Base-by-base conservation (phyloP, 2,888 invertebrate genomes). In the Pachycephus smyrnensis region DNA sequence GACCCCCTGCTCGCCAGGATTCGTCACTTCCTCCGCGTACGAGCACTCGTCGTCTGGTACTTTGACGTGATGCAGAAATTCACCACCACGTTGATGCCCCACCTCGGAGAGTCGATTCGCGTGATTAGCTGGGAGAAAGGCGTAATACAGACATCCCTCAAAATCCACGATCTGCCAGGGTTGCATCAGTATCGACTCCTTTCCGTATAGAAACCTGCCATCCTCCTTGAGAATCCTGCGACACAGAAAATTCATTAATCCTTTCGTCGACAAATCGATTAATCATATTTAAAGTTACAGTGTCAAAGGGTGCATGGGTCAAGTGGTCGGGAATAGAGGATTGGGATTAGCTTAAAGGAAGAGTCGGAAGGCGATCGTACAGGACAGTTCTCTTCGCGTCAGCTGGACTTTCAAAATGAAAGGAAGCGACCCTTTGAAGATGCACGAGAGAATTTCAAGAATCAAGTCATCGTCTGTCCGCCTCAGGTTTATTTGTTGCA, bases 151-250 rank as follows among this genome's bases (percentile, higher is more conserved):
- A 75, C 80, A 82, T 37, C 87, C 88, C 9, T 86, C 87, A 15
- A 89, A 84, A 76, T 89, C 88, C 75, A 89, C 87, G 31, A 89
- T 79, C 77, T 88, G 86, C 88, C 88, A 88, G 4, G 87, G 86
- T 76, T 86, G 85, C 88, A 88, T 88, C 36, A 81, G 76, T 73
- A 88, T 88, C 11, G 86, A 82, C 82, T 88, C 84, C 79, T 86
- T 84, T 40, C 86, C 87, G 77, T 86, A 89, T 68, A 86, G 79
- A 80, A 88, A 89, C 77, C 78, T 81, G 77, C 88, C 86, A 73
- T 85, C 83, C 68, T 81, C 12, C 55, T 76, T 35, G 12, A 68
- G 40, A 69, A n/a, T 69, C 76, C 80, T 80, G 75, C 36, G 69
- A 78, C 73, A 75, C 69, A 78, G 15, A 77, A 68, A 77, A 69